Evolutionary conservation across 1,140 invertebrate species (phyloP).

Genomic region (Neoseiulus cucumeris): DNA sequence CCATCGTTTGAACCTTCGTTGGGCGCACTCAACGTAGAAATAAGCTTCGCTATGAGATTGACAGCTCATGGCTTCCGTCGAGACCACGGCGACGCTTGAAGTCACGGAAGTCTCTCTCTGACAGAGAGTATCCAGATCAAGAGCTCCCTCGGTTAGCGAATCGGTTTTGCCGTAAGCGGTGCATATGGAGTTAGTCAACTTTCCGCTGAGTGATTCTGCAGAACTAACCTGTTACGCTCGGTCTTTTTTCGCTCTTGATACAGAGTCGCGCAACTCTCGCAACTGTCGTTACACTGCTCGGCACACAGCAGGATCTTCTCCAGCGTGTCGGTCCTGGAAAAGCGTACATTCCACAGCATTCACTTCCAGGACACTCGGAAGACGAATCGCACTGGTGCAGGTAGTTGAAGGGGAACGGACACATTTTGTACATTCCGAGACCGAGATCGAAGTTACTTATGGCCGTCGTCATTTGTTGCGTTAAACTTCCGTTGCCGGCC

Average conservation of each 20-base stretch:
- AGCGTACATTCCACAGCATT: conserved; percentile 10
- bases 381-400: background rate
- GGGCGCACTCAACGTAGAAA: no score
- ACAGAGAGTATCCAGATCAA: no score
- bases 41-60: no score
- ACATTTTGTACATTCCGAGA: background rate
- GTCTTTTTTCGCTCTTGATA: conserved; percentile 1
- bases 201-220: background rate
- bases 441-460: conserved; percentile 6
- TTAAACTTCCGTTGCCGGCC: background rate
- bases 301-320: background rate
- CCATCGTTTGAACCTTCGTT: no score
- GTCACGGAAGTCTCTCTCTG: no score
- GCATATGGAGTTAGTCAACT: no score
- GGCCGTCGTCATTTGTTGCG: background rate
- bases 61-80: no score
- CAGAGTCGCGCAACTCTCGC: conserved; percentile 6
- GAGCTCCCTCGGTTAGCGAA: no score
- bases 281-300: conserved; percentile 3
- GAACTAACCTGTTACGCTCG: background rate
- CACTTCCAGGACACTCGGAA: conserved; percentile 2
- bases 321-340: background rate
- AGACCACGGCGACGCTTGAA: no score
- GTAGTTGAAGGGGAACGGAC: background rate
- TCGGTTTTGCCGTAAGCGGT: no score